Conservation (phyloP, 2,797 vertebrate genomes). For the Falco rusticolus region DNA sequence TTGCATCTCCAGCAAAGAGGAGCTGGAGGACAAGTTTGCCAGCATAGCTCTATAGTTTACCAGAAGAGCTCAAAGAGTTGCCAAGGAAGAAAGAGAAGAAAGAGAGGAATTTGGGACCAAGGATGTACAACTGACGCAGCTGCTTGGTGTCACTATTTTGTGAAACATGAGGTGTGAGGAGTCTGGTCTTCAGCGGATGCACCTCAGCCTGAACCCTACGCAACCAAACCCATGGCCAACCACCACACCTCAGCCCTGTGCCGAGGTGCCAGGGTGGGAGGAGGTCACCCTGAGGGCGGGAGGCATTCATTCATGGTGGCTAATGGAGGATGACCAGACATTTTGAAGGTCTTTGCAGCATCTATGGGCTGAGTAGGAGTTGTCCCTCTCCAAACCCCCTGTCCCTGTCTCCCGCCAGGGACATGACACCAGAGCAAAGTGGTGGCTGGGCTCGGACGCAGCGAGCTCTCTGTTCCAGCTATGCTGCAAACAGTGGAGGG, state of each 20-base stretch:
- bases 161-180: accelerated
- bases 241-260: accelerated
- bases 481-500: slow-evolving; percentile 46
- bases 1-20: not conserved
- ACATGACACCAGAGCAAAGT: not conserved
- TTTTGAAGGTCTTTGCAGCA: not conserved
- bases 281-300: not conserved
- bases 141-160: not conserved
- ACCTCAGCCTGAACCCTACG: not conserved
- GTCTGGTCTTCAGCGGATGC: not conserved
- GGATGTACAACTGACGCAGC: not conserved
- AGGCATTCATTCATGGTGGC: accelerated
- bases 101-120: not conserved
- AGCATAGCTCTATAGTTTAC: not conserved
- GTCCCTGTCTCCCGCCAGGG: not conserved
- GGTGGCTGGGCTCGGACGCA: accelerated
- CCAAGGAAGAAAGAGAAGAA: not conserved
- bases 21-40: not conserved
- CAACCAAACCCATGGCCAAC: not conserved
- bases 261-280: not conserved
- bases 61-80: not conserved
- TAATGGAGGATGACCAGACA: accelerated
- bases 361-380: not conserved
- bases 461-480: slow-evolving; percentile 5
- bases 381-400: not conserved